Evolutionary conservation across 2,113 vertebrate genomes (phyloP).

Genomic region (Pelusios castaneus): DNA sequence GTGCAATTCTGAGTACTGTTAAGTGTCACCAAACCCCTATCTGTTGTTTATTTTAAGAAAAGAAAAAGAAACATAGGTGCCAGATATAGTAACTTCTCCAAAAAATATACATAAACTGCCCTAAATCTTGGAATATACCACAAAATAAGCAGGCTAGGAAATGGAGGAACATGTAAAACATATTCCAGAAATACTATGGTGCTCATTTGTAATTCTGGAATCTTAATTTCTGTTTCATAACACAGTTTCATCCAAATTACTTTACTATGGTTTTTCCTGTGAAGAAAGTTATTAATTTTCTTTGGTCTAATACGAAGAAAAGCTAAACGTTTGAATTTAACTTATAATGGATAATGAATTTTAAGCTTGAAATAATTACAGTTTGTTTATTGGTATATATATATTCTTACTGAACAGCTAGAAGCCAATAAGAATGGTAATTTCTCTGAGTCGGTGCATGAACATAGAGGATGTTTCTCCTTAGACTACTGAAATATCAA

Average conservation of each 20-base stretch:
- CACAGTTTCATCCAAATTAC: background rate
- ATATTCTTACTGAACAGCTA: slow-evolving; percentile 36
- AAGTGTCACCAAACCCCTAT: background rate
- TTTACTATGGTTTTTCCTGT: background rate
- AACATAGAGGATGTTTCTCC: slow-evolving; percentile 25
- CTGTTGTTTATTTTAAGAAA: background rate
- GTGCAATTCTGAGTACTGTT: background rate
- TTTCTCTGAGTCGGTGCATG: background rate
- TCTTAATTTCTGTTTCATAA: background rate
- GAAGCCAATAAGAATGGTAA: slow-evolving; percentile 39
- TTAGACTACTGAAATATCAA: slow-evolving; percentile 23
- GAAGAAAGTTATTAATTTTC: background rate
- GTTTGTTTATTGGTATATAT: slow-evolving; percentile 6
- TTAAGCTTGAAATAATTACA: slow-evolving; percentile 18
- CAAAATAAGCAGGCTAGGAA: background rate
- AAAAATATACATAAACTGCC: background rate
- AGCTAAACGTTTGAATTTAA: background rate
- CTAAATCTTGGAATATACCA: background rate
- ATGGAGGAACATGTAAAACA: background rate
- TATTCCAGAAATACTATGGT: background rate
- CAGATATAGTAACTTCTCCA: background rate
- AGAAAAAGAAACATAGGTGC: background rate
- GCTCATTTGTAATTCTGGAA: background rate
- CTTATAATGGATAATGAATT: slow-evolving; percentile 23
- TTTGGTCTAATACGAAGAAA: background rate